phyloP scores from a whole-genome alignment of 2,797 vertebrate species.

The Hafferia zeledoni region DNA sequence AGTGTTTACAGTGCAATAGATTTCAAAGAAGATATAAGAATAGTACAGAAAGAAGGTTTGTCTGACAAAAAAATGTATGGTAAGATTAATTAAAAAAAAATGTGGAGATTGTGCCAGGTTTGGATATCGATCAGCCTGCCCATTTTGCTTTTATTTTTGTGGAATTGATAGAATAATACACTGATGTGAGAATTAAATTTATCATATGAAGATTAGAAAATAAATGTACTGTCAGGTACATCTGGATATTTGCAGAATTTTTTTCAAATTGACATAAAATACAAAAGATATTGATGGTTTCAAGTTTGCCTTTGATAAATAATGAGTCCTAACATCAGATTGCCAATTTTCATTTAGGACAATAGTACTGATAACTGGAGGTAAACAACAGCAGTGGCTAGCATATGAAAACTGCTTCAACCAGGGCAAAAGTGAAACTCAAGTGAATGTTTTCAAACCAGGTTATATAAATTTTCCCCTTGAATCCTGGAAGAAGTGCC shows the following conservation, averaged over 20 bases:
- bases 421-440: not conserved
- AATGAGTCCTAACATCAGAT: not conserved
- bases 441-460: not conserved
- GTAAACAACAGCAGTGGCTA: not conserved
- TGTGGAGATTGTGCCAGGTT: not conserved
- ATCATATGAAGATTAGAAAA: not conserved
- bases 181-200: not conserved
- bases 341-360: not conserved
- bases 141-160: not conserved
- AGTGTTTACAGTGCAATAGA: not conserved
- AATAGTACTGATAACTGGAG: not conserved
- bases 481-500: not conserved
- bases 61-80: too few species aligned
- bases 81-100: not conserved
- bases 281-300: not conserved
- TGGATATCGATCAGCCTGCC: not conserved
- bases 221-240: not conserved
- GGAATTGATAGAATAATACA: not conserved
- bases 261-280: not conserved
- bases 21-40: not conserved
- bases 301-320: not conserved
- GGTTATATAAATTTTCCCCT: not conserved
- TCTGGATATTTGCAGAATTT: not conserved
- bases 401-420: not conserved
- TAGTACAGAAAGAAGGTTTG: not conserved